Conservation (phyloP, 2,888 invertebrate species). For the Spodoptera picta region DNA sequence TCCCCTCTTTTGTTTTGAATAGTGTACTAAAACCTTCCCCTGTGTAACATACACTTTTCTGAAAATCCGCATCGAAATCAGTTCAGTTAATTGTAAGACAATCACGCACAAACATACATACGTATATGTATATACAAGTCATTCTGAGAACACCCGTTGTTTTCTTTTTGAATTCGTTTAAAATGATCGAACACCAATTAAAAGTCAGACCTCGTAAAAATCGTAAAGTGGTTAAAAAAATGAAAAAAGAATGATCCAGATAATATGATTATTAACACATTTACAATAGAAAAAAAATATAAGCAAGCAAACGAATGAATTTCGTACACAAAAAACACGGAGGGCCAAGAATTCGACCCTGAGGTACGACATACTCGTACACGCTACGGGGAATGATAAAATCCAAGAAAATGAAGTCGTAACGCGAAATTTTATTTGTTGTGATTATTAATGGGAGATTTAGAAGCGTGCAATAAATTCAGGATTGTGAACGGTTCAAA, state of each 20-base stretch:
- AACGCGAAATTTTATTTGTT: constrained; percentile 31
- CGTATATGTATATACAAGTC: no score
- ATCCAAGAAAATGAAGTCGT: constrained; percentile 3
- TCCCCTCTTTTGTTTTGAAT: no score
- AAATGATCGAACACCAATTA: no score
- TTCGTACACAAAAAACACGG: constrained; percentile 20
- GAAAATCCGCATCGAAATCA: no score
- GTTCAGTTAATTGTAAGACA: no score
- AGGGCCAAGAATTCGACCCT: neutral
- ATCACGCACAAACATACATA: no score
- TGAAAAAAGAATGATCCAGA: constrained; percentile 11
- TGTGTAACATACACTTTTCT: no score
- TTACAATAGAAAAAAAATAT: constrained; percentile 9
- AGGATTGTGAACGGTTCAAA: constrained; percentile 23
- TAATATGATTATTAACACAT: constrained; percentile 22
- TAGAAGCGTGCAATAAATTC: constrained; percentile 24
- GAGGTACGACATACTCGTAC: constrained; percentile 3
- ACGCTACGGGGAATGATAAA: constrained; percentile 20
- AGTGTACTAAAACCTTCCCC: no score
- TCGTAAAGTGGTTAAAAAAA: no score
- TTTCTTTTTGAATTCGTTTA: no score
- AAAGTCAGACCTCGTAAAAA: no score
- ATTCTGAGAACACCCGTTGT: no score
- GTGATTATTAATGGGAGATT: constrained; percentile 28
- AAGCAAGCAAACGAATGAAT: constrained; percentile 5